These are phyloP conservation scores for Ophioninae sp. DNA, from an alignment of 2,888 invertebrate species.

Conservation along the genomic window DNA sequence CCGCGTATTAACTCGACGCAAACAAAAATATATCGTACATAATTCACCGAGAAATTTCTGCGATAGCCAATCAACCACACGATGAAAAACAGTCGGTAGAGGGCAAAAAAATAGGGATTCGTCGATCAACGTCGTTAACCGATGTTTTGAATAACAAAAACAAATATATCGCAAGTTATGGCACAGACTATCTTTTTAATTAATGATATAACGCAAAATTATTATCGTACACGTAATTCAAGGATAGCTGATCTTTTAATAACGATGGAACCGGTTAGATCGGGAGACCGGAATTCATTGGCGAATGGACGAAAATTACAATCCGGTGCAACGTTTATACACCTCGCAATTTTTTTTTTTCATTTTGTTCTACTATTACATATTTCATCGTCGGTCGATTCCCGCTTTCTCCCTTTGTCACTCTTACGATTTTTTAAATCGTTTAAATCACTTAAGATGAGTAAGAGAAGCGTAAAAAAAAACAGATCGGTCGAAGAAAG, in stretches of 20 bases:
- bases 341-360: conserved; percentile 37
- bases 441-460: conserved; percentile 8
- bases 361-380: conserved; percentile 35
- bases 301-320: conserved; percentile 59
- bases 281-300: conserved; percentile 35
- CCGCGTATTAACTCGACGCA: conserved; percentile 55
- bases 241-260: conserved; percentile 47
- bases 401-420: conserved; percentile 36
- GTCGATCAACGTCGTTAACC: conserved; percentile 6
- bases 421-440: conserved; percentile 2
- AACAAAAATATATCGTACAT: conserved; percentile 70
- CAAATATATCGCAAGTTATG: conserved; percentile 73
- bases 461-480: conserved; percentile 26
- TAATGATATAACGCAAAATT: conserved; percentile 58
- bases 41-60: conserved; percentile 64
- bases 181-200: conserved; percentile 70
- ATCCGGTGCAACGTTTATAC: conserved; percentile 48
- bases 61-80: conserved; percentile 30
- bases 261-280: conserved; percentile 43
- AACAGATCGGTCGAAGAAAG: conserved; percentile 33
- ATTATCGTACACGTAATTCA: conserved; percentile 49
- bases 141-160: conserved; percentile 57
- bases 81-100: conserved; percentile 28
- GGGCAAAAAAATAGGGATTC: conserved; percentile 10
- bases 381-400: conserved; percentile 42